These are phyloP conservation scores for Macrosteles quadrilineatus DNA, from an alignment of 1,140 invertebrate genomes.

Conservation along the genomic window DNA sequence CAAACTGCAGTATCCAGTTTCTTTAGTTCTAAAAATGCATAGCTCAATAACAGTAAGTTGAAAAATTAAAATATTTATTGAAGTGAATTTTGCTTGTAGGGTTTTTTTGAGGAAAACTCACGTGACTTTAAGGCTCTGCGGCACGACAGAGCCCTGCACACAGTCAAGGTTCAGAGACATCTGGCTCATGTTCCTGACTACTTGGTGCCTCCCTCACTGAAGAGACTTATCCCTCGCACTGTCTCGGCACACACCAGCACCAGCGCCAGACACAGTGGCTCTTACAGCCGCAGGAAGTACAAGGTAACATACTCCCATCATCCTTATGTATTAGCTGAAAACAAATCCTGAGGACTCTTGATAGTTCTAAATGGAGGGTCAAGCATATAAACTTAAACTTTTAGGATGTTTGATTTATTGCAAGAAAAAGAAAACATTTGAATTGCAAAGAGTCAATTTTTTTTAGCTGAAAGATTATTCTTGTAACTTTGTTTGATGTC, in stretches of 20 bases:
- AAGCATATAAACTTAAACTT: neutral
- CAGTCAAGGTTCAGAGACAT: conserved; percentile 80
- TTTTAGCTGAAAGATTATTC: neutral
- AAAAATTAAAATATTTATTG: too few species aligned
- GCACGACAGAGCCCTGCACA: conserved; percentile 91
- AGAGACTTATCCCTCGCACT: neutral
- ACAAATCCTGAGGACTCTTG: neutral
- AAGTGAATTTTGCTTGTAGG: conserved; percentile 51
- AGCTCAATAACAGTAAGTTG: too few species aligned
- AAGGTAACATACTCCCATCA: neutral
- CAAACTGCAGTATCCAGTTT: too few species aligned
- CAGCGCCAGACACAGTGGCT: neutral
- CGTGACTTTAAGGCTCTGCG: conserved; percentile 83
- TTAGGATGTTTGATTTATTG: neutral
- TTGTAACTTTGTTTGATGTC: neutral
- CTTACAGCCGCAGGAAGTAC: conserved; percentile 5
- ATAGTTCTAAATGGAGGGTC: neutral
- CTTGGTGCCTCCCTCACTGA: conserved; percentile 75
- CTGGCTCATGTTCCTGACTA: conserved; percentile 94
- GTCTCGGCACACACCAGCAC: neutral
- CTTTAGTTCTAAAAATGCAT: too few species aligned
- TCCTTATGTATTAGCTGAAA: neutral
- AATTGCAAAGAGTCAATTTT: too few species aligned
- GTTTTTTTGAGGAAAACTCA: conserved; percentile 95
- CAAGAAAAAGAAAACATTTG: too few species aligned